A percentile compares a stretch with the other conserved stretches of the same genome.
These are phyloP conservation scores for Haliclona indistincta DNA, from an alignment of 37 sponge, comb jelly and placozoan species.

Conservation along the genomic window DNA sequence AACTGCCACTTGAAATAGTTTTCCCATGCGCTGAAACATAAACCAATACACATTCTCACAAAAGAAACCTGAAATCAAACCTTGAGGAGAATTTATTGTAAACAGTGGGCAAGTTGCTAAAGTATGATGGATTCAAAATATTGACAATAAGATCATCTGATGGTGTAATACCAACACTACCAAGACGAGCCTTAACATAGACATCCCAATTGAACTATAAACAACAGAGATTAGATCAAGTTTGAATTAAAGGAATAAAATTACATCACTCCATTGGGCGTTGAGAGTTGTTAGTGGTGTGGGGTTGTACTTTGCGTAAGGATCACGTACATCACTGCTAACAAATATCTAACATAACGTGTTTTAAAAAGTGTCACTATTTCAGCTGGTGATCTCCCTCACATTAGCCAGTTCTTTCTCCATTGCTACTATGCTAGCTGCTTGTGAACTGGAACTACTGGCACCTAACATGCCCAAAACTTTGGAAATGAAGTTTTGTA, in stretches of 20 bases:
- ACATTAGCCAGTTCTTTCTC: no score
- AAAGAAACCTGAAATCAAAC: background rate
- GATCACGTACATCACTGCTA: constrained; percentile 25
- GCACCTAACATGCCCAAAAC: no score
- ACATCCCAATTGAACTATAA: constrained; percentile 40
- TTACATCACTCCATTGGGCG: no score
- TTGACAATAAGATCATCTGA: constrained; percentile 12
- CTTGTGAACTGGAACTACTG: no score
- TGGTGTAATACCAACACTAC: background rate
- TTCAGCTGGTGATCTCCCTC: no score
- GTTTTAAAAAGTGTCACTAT: no score
- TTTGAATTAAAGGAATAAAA: no score
- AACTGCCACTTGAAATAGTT: constrained; percentile 72
- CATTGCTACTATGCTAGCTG: no score
- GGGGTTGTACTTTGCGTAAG: constrained; percentile 33
- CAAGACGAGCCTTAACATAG: constrained; percentile 18
- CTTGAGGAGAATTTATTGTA: background rate
- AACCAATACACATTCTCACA: background rate
- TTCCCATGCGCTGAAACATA: constrained; percentile 28
- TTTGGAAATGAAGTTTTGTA: no score
- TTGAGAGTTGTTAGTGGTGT: no score
- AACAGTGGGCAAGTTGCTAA: constrained; percentile 29
- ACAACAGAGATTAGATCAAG: background rate
- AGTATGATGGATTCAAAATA: constrained; percentile 52
- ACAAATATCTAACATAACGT: constrained; percentile 66